A percentile compares a stretch with the other conserved stretches of the same genome.
These are phyloP conservation scores for Agrilus planipennis DNA, from an alignment of 1,140 invertebrate genomes.

Conservation along the genomic window DNA sequence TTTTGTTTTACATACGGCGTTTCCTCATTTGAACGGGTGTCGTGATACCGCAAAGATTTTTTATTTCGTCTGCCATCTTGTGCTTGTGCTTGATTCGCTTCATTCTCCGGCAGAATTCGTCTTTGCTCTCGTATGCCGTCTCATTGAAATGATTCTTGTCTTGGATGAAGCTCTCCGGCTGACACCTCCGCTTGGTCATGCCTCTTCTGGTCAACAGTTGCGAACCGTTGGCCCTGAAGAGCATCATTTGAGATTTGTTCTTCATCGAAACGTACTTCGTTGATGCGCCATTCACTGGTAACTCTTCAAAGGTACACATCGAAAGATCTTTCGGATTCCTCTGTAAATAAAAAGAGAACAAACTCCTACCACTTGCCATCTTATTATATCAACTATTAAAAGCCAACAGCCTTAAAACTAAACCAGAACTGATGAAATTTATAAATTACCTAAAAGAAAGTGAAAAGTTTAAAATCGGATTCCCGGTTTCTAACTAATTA, in stretches of 20 bases:
- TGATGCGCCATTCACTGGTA: conserved; percentile 3
- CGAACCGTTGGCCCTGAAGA: conserved; percentile 2
- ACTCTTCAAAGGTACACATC: conserved; percentile 6
- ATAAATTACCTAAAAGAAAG: too few species aligned
- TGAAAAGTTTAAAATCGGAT: too few species aligned
- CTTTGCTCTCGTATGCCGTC: not conserved
- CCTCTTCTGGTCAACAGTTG: conserved; percentile 1
- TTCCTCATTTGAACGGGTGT: not conserved
- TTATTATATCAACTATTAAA: too few species aligned
- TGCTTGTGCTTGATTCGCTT: conserved; percentile 5
- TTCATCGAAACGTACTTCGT: conserved; percentile 5
- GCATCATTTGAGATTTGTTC: conserved; percentile 1
- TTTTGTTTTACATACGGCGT: conserved; percentile 3
- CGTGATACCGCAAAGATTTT: conserved; percentile 1
- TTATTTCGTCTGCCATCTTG: conserved; percentile 5
- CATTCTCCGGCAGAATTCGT: conserved; percentile 2
- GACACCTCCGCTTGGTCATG: conserved; percentile 1
- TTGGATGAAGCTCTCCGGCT: conserved; percentile 1
- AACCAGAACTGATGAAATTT: too few species aligned
- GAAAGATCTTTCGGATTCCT: conserved; percentile 6
- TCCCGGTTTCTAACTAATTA: too few species aligned
- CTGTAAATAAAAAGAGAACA: conserved; percentile 1
- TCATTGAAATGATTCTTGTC: conserved; percentile 1
- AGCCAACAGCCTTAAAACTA: too few species aligned
- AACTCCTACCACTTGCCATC: too few species aligned